phyloP scores from a whole-genome alignment of 2,888 invertebrate species.

The Platypus cylindrus region DNA sequence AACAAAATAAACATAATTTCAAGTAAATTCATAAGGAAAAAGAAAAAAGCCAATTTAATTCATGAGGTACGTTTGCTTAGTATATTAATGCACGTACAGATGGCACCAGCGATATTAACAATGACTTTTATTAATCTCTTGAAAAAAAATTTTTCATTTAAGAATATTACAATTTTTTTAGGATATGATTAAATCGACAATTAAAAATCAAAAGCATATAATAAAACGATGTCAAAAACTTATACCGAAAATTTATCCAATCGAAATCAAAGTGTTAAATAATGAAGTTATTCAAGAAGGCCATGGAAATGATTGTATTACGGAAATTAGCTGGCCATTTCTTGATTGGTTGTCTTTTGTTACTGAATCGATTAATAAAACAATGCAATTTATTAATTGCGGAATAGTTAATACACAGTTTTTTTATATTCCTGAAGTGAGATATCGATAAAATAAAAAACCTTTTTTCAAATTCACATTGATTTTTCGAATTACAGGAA shows the following conservation, averaged over 20 bases:
- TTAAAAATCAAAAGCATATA: constrained; percentile 10
- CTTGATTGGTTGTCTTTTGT: constrained; percentile 62
- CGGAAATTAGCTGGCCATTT: constrained; percentile 39
- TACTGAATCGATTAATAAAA: constrained; percentile 63
- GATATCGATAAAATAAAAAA: constrained; percentile 11
- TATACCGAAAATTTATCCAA: constrained; percentile 25
- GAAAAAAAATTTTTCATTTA: background rate
- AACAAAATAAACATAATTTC: constrained; percentile 9
- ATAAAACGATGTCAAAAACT: constrained; percentile 16
- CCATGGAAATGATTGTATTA: constrained; percentile 5
- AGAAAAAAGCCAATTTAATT: constrained; percentile 6
- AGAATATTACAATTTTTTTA: constrained; percentile 1
- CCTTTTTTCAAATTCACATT: background rate
- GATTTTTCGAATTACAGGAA: constrained; percentile 29
- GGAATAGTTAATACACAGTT: constrained; percentile 53
- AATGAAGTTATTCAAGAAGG: constrained; percentile 9
- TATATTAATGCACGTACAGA: background rate
- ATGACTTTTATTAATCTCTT: background rate
- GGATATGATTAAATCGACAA: constrained; percentile 5
- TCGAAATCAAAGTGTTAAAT: constrained; percentile 26
- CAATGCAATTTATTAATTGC: constrained; percentile 56
- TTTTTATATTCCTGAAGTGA: constrained; percentile 56
- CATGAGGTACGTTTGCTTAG: constrained; percentile 7
- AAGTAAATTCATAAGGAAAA: constrained; percentile 7
- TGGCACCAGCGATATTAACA: background rate